Evolutionary conservation across 2,888 invertebrate genomes (phyloP).

Genomic region (Trissonchulus latispiculum): DNA sequence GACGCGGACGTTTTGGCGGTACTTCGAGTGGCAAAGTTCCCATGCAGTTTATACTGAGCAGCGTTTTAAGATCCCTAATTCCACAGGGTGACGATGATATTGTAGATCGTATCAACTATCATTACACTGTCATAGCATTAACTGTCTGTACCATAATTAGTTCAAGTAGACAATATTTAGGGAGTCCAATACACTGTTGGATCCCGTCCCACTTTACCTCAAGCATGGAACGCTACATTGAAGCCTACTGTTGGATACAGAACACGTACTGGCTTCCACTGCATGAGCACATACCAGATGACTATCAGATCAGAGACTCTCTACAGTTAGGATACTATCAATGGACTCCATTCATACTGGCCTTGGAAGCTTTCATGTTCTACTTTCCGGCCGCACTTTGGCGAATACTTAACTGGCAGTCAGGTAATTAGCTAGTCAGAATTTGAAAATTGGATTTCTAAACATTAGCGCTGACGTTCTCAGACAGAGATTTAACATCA

Average conservation of each 20-base stretch:
- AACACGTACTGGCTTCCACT: conserved; percentile 19
- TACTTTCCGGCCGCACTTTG: neutral
- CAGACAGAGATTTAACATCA: too few relatives aligned
- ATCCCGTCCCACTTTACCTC: conserved; percentile 14
- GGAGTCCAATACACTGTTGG: conserved; percentile 16
- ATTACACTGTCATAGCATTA: neutral
- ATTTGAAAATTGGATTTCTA: neutral
- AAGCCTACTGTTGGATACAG: conserved; percentile 18
- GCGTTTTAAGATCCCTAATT: neutral
- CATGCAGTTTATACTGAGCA: neutral
- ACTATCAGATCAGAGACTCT: conserved; percentile 2
- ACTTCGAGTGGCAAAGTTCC: too few relatives aligned
- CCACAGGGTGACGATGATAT: conserved; percentile 16
- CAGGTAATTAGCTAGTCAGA: too few relatives aligned
- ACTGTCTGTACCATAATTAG: neutral
- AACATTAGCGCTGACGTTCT: too few relatives aligned
- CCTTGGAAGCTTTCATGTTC: conserved; percentile 14
- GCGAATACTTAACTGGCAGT: neutral
- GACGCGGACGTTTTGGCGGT: too few relatives aligned
- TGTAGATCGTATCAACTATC: conserved; percentile 11
- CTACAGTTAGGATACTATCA: conserved; percentile 16
- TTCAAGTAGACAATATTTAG: conserved; percentile 11
- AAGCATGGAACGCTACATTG: conserved; percentile 17
- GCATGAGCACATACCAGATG: conserved; percentile 19
- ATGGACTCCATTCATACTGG: conserved; percentile 16